Evolutionary conservation across 2,797 vertebrate species (phyloP).

Genomic region (Buceros bicornis): DNA sequence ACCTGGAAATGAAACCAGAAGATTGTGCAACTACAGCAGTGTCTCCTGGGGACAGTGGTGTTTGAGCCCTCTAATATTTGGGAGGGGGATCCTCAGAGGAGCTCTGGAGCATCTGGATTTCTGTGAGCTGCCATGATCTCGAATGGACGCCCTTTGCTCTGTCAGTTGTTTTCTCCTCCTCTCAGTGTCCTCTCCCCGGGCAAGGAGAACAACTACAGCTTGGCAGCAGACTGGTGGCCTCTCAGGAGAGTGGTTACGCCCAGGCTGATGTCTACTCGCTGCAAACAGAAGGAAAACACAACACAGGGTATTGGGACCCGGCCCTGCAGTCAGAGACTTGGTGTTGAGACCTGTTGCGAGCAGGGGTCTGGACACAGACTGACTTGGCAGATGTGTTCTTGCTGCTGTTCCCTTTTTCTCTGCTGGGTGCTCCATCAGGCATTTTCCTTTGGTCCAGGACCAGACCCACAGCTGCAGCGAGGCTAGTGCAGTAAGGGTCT

Average conservation of each 20-base stretch:
- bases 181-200: background rate
- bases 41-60: background rate
- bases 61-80: background rate
- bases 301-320: background rate
- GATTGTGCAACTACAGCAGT: background rate
- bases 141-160: background rate
- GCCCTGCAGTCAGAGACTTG: background rate
- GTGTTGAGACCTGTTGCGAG: background rate
- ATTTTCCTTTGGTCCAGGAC: background rate
- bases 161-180: background rate
- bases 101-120: background rate
- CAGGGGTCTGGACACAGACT: background rate
- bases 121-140: background rate
- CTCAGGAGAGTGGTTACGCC: background rate
- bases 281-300: background rate
- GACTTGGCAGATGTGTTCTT: background rate
- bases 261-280: background rate
- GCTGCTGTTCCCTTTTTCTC: background rate
- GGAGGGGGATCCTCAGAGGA: fast-evolving
- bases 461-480: background rate
- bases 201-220: background rate
- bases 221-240: background rate
- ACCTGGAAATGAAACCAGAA: conserved; percentile 7
- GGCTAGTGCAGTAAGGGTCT: background rate
- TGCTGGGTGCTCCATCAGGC: background rate